Percentiles rank a stretch among this genome's conserved stretches.
Conservation (phyloP, 92 coral and sea anemone species). For the Scolanthus callimorphus region DNA sequence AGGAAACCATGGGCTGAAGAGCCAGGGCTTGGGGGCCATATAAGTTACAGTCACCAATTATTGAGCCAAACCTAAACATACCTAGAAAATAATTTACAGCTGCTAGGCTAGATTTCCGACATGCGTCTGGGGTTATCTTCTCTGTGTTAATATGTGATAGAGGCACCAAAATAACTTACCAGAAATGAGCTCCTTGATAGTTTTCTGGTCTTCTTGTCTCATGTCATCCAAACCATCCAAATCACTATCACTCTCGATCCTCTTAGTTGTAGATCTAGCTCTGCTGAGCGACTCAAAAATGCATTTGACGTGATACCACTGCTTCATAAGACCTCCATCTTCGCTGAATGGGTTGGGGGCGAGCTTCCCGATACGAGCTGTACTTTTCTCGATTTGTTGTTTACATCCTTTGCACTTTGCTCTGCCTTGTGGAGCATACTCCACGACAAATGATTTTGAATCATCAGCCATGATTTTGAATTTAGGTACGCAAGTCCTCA, state of each 20-base stretch:
- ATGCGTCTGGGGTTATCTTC: too few relatives aligned
- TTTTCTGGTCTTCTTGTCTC: slow-evolving; percentile 65
- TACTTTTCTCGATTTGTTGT: slow-evolving; percentile 82
- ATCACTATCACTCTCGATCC: slow-evolving; percentile 73
- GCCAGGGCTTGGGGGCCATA: too few relatives aligned
- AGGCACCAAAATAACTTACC: slow-evolving; percentile 54
- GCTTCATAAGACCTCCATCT: slow-evolving; percentile 94
- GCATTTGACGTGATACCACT: slow-evolving; percentile 91
- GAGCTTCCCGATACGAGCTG: slow-evolving; percentile 81
- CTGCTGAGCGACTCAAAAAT: slow-evolving; percentile 80
- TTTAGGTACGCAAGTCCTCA: too few relatives aligned
- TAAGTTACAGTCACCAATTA: too few relatives aligned
- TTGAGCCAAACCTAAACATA: too few relatives aligned
- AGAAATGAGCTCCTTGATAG: slow-evolving; percentile 59
- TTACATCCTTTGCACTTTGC: slow-evolving; percentile 97
- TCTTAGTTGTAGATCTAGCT: slow-evolving; percentile 85
- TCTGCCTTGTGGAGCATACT: slow-evolving; percentile 89
- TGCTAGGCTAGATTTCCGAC: too few relatives aligned
- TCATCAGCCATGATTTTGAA: slow-evolving; percentile 68
- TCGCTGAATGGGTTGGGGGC: slow-evolving; percentile 90
- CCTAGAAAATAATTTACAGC: too few relatives aligned
- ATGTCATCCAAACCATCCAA: slow-evolving; percentile 78
- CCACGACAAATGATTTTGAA: slow-evolving; percentile 71
- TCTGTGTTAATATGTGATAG: too few relatives aligned
- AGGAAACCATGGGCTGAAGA: too few relatives aligned